Base-by-base conservation (phyloP, 2,113 vertebrate genomes). In the Nesospiza acunhae region DNA sequence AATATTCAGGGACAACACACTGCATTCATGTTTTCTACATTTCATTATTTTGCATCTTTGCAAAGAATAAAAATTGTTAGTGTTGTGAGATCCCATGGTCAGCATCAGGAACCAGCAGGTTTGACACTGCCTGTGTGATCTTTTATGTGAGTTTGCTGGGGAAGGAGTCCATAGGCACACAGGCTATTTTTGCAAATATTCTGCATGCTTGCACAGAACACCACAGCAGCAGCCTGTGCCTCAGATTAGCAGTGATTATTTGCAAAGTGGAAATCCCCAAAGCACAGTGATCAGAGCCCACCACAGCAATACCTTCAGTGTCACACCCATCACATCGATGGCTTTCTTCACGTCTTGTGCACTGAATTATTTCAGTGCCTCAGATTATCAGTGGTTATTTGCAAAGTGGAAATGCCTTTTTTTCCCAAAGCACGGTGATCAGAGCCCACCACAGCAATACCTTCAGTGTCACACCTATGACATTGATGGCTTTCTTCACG, bases 391-490 rank as follows among this genome's bases (percentile, higher is more conserved):
- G 47, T 49, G 47, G 5, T 49, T 49, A 49, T 49, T 49, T 49
- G 49, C 49, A 49, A 49, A 49, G 49, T 50, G 49, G 49, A 50
- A 50, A 50, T 6, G 31, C 9, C 12, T 6, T 41, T 76, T 6
- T 39, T 33, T 37, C 16, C 55, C 8, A 20, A 7, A 24, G 33
- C 41, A 50, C 5, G 1, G 3, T 4, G 49, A 28, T 10, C 27
- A 75, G 70, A 84, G 60, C 30, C 55, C 7, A 0, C 37, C 56
- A 41, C 15, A 89, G 44, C 22, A 78, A 95, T 98, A 99, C 99
- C 99, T 99, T 99, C 93, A 99, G 97, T 28, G 99, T 99, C 93
- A 99, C 99, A 60, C 99, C 99, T 89, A 99, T 98, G 92, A 99
- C 98, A 70, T 99, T 99, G 97, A 99, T 96, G 60, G 99, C 99